phyloP scores from a whole-genome alignment of 92 coral and sea anemone genomes.

The Pocillopora grandis region DNA sequence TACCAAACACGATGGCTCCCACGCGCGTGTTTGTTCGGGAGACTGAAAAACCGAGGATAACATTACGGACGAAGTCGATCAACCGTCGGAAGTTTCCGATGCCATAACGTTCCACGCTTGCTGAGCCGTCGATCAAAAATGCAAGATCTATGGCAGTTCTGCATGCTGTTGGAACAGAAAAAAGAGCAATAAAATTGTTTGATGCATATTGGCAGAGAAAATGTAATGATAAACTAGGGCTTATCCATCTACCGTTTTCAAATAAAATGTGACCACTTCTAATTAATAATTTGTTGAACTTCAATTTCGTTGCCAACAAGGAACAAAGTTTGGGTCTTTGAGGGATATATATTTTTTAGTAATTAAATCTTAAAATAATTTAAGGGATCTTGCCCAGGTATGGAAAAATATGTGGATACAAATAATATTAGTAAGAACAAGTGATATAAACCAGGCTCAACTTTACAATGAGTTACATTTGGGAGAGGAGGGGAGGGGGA shows the following conservation, averaged over 20 bases:
- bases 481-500: no score
- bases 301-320: not conserved
- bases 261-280: no score
- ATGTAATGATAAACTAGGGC: not conserved
- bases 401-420: no score
- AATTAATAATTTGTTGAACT: no score
- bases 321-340: no score
- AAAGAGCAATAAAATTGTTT: not conserved
- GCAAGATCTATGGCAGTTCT: conserved; percentile 76
- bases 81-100: conserved; percentile 82
- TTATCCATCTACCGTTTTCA: no score
- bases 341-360: no score
- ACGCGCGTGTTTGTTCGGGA: conserved; percentile 70
- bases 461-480: no score
- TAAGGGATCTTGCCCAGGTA: no score
- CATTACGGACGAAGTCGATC: conserved; percentile 71
- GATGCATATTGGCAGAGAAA: not conserved
- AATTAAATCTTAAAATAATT: no score
- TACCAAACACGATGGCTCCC: conserved; percentile 67
- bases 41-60: conserved; percentile 74
- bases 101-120: conserved; percentile 84
- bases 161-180: conserved; percentile 58
- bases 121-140: conserved; percentile 85
- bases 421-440: no score
- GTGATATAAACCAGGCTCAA: no score